Evolutionary conservation across 2,797 vertebrate genomes (phyloP), one percentile per base, ranked within the genome.

Genomic region (Chiroxiphia lanceolata): DNA sequence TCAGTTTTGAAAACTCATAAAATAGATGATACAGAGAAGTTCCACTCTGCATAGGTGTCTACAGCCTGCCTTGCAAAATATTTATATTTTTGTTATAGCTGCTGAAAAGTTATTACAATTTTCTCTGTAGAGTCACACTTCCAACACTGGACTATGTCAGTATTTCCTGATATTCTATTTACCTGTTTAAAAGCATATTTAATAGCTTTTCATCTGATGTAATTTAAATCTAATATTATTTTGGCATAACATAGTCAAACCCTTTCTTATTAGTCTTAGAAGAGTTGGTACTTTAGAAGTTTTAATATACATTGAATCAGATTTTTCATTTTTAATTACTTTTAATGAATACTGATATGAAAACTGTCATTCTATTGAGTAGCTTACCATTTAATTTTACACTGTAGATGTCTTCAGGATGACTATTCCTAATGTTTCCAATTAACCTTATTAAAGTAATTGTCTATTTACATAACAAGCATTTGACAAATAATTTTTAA

Each of bases 391-490:
- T 89, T 88, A 96, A 97, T 97, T 97, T 97, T 93, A 71, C 40
- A 93, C 29, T 86, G 56, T 85, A 96, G 96, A 94, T 95, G 80
- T 70, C 95, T 97, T 97, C 51, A 79, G 95, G 97, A 96, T 91
- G 98, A 97, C 92, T 96, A 96, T 96, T 98, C 95, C 93, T 96
- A 97, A 97, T 12, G 16, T 97, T 96, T 92, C 81, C 91, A 95
- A 96, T 97, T 97, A 98, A 98, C 96, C 97, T 98, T 97, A 98
- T 98, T 98, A 98, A 97, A 98, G 97, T 97, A 98, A 98, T 97
- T 98, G 98, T 96, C 96, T 97, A 91, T 97, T 98, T 97, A 95
- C 97, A 93, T 97, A 97, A 97, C 91, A 96, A 95, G 63, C 34
- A 91, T 83, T 94, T 97, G 95, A 97, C 95, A 98, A 98, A 98